Evolutionary conservation across 2,797 vertebrate genomes (phyloP).

Genomic region (Pelobates cultripes): DNA sequence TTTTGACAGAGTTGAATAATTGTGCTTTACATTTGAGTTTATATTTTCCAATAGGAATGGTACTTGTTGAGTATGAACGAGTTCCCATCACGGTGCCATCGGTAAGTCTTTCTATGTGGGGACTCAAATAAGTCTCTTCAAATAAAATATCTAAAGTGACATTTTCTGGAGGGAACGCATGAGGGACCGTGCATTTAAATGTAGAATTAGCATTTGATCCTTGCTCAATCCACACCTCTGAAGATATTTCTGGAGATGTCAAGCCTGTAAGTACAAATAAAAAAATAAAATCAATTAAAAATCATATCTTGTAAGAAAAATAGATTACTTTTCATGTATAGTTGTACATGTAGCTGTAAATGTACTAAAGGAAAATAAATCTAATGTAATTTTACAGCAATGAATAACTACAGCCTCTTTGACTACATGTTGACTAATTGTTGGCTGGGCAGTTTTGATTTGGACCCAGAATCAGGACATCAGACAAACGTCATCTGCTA

Average conservation of each 20-base stretch:
- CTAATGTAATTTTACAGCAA: no score
- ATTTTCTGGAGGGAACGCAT: slow-evolving; percentile 23
- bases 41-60: background rate
- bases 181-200: background rate
- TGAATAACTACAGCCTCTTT: no score
- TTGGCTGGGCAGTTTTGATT: no score
- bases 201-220: background rate
- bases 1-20: background rate
- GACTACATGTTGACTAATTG: no score
- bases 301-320: no score
- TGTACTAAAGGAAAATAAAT: no score
- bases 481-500: no score
- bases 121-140: background rate
- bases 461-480: no score
- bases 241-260: background rate
- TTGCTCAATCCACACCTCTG: slow-evolving; percentile 9
- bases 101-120: background rate
- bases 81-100: background rate
- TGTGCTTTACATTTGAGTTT: background rate
- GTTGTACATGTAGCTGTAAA: no score
- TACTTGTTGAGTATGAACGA: background rate
- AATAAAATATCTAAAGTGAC: background rate
- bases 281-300: no score
- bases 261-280: slow-evolving; percentile 5
- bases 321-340: no score